Evolutionary conservation across 2,888 invertebrate species (phyloP), one percentile per base, ranked within the genome.

Genomic region (Hydrotaea diabolus): DNA sequence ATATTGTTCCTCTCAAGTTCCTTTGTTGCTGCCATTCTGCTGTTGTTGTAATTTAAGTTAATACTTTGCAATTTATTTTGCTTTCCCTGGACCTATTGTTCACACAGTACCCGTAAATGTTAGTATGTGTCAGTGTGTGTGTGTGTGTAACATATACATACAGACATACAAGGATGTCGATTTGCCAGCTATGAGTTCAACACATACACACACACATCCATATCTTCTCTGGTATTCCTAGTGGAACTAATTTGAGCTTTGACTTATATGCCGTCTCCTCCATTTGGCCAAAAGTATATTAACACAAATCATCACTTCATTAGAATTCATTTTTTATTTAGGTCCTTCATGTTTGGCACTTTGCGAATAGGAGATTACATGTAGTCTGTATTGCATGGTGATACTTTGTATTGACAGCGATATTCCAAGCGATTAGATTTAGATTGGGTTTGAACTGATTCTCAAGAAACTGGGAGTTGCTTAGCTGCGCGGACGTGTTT

Each of bases 61-160:
- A 90, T 90, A 88, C 88, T 86, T 85, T 88, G 89, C 88, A 89
- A 90, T 90, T 90, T 90, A 89, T 90, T 89, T 89, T 89, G 86
- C 88, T 87, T 87, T 85, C 82, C 86, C 83, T 87, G 89, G 88
- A 87, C 88, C 88, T 87, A 85, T 85, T 86, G 82, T 83, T 87
- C 87, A 87, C 87, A 87, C 62, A 57, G 55, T 72, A 17, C 15
- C 13, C 71, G 53, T 79, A 49, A 43, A 69, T 19, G 23, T 64
- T 31, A n/a, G 66, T 82, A 43, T 39, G 46, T 75, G 43, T 72
- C n/a, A 26, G 17, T 49, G 19, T 46, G 39, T 49, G 21, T 7
- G 66, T 13, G n/a, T n/a, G n/a, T n/a, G n/a, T n/a, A n/a, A n/a
- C n/a, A n/a, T n/a, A n/a, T n/a, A n/a, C n/a, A n/a, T n/a, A n/a